Evolutionary conservation across 2,113 vertebrate genomes (phyloP), one percentile per base, ranked within the genome.

Genomic region (Boleophthalmus pectinirostris): DNA sequence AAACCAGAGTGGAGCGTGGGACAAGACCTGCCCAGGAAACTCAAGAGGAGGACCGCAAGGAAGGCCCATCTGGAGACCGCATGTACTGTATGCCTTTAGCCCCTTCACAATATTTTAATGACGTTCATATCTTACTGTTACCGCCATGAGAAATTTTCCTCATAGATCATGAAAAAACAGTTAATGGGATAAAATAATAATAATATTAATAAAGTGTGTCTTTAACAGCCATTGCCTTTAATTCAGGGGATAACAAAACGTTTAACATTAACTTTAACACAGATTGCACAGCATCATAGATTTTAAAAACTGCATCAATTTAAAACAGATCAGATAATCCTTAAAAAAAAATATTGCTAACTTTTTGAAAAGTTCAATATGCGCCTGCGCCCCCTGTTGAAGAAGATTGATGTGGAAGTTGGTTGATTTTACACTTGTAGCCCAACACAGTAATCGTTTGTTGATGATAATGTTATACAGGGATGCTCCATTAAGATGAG

Each of bases 1-100:
- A 73, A 77, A 85, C 79, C 53, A 82, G 15, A 85, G 85, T 88
- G 90, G 85, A 91, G 90, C 80, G 80, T 66, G 87, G 90, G 88
- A 89, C 74, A n/a, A 68, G 85, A 78, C 82, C 90, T 82, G 89
- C 91, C 90, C 84, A 90, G 72, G 72, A 75, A 69, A 33, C 58
- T 33, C 15, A 86, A 69, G 60, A 45, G 71, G 24, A 72, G 72
- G 64, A 45, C 68, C 51, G 53, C 10, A 65, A 63, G 68, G 38
- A 69, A 18, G 69, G 66, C 65, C 35, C 74, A 46, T 80, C 65
- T 68, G 43, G 21, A 43, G 38, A 43, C 9, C 38, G 38, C 38
- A 43, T 29, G 29, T n/a, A n/a, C n/a, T 38, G 35, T 49, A 5
- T 49, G 15, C 47, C 20, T 21, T 54, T 54, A 21, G 8, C 51